phyloP scores from a whole-genome alignment of 2,888 invertebrate genomes.

The Perithous albicinctus region DNA sequence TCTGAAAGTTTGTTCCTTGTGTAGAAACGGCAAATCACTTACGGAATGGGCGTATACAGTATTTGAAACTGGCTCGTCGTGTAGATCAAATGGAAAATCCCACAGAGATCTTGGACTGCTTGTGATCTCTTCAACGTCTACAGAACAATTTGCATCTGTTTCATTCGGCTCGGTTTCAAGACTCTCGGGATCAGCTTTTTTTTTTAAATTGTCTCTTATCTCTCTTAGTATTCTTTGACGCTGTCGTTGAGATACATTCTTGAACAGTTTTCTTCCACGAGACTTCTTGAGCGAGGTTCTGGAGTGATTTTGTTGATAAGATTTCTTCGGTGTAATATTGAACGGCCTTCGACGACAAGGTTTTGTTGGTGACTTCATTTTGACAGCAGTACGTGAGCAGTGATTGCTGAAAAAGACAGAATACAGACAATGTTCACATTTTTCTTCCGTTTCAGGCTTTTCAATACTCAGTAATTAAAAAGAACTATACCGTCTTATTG shows the following conservation, averaged over 20 bases:
- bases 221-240: conserved; percentile 27
- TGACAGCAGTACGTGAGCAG: not conserved
- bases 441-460: no score
- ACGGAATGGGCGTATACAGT: not conserved
- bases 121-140: not conserved
- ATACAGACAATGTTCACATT: not conserved
- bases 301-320: not conserved
- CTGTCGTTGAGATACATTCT: conserved; percentile 29
- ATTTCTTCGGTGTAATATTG: conserved; percentile 2
- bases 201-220: not conserved
- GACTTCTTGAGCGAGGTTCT: not conserved
- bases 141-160: not conserved
- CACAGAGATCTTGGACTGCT: not conserved
- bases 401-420: not conserved
- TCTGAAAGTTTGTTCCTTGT: not conserved
- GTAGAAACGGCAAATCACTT: not conserved
- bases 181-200: not conserved
- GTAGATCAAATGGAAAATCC: not conserved
- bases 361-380: conserved; percentile 8
- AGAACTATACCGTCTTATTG: no score
- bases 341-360: not conserved
- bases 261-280: not conserved
- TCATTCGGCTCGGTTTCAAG: conserved; percentile 10
- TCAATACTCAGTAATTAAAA: no score
- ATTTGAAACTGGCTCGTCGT: not conserved